Percentiles rank a stretch among this genome's conserved stretches.
These are phyloP conservation scores for Leptestheria dahalacensis DNA, from an alignment of 1,140 invertebrate species.

Conservation along the genomic window DNA sequence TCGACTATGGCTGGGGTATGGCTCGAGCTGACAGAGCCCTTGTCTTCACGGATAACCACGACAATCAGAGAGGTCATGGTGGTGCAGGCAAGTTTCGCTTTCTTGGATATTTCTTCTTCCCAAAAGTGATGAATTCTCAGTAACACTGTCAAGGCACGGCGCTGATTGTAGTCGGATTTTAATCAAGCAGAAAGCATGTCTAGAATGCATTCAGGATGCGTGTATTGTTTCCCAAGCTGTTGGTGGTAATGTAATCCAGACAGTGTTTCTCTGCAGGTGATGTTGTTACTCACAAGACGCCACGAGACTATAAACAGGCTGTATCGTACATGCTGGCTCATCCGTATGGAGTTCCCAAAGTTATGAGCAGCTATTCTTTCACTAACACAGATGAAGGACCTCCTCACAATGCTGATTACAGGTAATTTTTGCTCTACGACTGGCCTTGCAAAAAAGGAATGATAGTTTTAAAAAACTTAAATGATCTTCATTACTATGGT, in stretches of 20 bases:
- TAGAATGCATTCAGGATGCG: neutral
- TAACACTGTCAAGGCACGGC: too few species aligned
- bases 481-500: too few species aligned
- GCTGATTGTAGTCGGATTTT: too few species aligned
- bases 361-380: conserved; percentile 38
- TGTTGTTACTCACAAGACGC: conserved; percentile 23
- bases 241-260: too few species aligned
- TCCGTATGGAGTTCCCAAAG: conserved; percentile 35
- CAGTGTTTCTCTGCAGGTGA: conserved; percentile 10
- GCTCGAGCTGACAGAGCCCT: conserved; percentile 24
- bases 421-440: neutral
- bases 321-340: conserved; percentile 39
- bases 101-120: too few species aligned
- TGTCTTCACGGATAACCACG: conserved; percentile 34
- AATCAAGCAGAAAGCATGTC: neutral
- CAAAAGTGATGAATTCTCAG: too few species aligned
- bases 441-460: too few species aligned
- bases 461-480: neutral
- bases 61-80: conserved; percentile 32
- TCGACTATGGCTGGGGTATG: conserved; percentile 26
- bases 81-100: conserved; percentile 16
- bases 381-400: conserved; percentile 22
- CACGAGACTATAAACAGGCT: conserved; percentile 32
- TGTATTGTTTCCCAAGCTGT: neutral
- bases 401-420: conserved; percentile 14